Evolutionary conservation across 2,113 vertebrate genomes (phyloP), one percentile per base, ranked within the genome.

Genomic region (Misgurnus anguillicaudatus): DNA sequence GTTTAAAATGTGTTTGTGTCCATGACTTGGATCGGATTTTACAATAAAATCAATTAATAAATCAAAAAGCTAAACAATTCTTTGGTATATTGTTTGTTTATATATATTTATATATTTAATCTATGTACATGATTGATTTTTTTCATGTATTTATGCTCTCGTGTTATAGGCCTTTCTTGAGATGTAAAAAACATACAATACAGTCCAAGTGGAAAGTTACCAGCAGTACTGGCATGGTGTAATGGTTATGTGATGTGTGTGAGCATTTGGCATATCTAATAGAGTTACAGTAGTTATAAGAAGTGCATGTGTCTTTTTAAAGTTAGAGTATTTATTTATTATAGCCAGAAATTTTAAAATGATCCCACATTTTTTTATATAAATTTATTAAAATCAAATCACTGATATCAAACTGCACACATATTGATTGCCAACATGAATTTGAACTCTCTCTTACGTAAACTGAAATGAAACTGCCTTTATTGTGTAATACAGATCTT

Each of bases 191-290:
- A 42, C 4, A 6, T 71, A 71, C 53, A 19, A 17, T 21, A 39
- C 16, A 53, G 45, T 14, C 1, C 6, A 16, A 24, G 17, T 71
- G 70, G n/a, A 60, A 73, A 72, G n/a, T 60, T 71, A 42, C 69
- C 14, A 19, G 6, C 36, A 8, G 36, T 38, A 36, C 14, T 69
- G 21, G 6, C 21, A 9, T 31, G 8, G 31, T 31, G 42, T 19
- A 31, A 24, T 31, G 9, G 10, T 10, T 13, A 21, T 31, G 10
- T 47, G 5, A 19, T n/a, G 41, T 10, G 24, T 51, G 31, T 42
- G 41, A 42, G 24, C 24, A 31, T 31, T 31, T 31, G 6, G 41
- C 5, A 42, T 9, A 7, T n/a, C n/a, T n/a, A n/a, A n/a, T 4
- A 42, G 41, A 42, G 41, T 42, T 31, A 31, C 24, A 31, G 24